Base-by-base conservation (phyloP, 1,140 invertebrate species). In the Muscidifurax raptorellus region DNA sequence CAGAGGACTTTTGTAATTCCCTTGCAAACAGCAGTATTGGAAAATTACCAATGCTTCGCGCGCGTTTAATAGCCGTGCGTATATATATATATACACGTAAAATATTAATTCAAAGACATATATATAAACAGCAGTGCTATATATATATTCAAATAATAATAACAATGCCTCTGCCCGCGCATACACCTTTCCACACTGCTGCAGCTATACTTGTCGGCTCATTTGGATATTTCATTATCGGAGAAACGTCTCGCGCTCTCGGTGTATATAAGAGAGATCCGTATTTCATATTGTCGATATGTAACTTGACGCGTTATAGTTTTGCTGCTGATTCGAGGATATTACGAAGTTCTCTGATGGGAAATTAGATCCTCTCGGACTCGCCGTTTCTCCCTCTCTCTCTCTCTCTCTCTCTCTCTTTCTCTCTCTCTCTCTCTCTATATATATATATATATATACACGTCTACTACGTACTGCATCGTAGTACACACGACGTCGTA, bases 141-240 rank as follows among this genome's bases (percentile, higher is more conserved):
- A n/a, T n/a, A n/a, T n/a, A n/a, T n/a, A n/a, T n/a, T 40, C 36
- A 10, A 40, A n/a, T n/a, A 40, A 40, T 40, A 40, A 40, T 32
- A 32, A 32, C 10, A 40, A 40, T 10, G 9, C 36, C 7, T 1
- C 36, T 40, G 32, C 36, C 7, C 36, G n/a, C 10, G 6, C 10
- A 12, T 40, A 40, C 36, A 12, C 5, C n/a, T n/a, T n/a, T n/a
- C n/a, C n/a, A n/a, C 36, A 40, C 22, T n/a, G 15, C 52, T 59
- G 52, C 52, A n/a, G 6, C n/a, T 5, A 18, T 6, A n/a, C 52
- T 59, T 59, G 15, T 18, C 22, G 22, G 22, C 18, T 40, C 27
- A 36, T 74, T 74, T 40, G 32, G 40, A 74, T 74, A 74, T 74
- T 74, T 32, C 71, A 74, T 74, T 40, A 74, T 74, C 10, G 71